Percentiles rank a stretch among this genome's conserved stretches.
These are phyloP conservation scores for Parazoanthus darwini DNA, from an alignment of 92 coral and sea anemone genomes.

Conservation along the genomic window DNA sequence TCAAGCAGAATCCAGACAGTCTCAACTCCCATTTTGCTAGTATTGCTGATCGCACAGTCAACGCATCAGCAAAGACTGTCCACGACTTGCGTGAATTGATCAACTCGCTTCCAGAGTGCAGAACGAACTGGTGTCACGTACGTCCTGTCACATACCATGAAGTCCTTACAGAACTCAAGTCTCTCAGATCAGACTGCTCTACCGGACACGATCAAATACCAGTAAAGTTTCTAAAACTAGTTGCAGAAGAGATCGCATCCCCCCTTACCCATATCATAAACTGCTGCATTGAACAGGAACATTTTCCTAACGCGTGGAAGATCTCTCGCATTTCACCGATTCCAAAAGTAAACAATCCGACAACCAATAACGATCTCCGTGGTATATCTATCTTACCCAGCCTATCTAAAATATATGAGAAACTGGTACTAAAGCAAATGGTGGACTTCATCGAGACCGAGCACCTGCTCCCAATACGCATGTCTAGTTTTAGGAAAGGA, in stretches of 20 bases:
- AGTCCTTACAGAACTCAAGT: too few species aligned
- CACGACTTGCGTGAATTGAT: constrained; percentile 1
- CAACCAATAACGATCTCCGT: constrained; percentile 19
- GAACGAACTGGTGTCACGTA: constrained; percentile 16
- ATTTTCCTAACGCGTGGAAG: constrained; percentile 12
- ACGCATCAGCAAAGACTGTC: too few species aligned
- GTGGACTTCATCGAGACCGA: constrained; percentile 14
- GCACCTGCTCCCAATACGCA: constrained; percentile 18
- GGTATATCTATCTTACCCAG: neutral
- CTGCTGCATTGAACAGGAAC: constrained; percentile 23
- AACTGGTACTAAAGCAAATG: neutral
- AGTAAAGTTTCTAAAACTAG: constrained; percentile 20
- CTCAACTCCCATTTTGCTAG: neutral
- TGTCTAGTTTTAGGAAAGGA: constrained; percentile 25
- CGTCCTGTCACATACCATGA: constrained; percentile 33
- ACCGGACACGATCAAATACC: constrained; percentile 37
- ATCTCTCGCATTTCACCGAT: constrained; percentile 9
- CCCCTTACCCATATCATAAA: constrained; percentile 11
- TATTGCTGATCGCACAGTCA: constrained; percentile 6
- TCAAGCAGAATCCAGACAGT: neutral
- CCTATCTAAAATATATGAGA: constrained; percentile 5
- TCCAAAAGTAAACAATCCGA: neutral
- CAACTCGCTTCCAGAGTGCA: constrained; percentile 20
- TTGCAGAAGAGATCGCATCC: constrained; percentile 20
- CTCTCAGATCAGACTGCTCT: constrained; percentile 31